Evolutionary conservation across 2,113 vertebrate species (phyloP), one percentile per base, ranked within the genome.

Genomic region (Cephalopholis sonnerati): DNA sequence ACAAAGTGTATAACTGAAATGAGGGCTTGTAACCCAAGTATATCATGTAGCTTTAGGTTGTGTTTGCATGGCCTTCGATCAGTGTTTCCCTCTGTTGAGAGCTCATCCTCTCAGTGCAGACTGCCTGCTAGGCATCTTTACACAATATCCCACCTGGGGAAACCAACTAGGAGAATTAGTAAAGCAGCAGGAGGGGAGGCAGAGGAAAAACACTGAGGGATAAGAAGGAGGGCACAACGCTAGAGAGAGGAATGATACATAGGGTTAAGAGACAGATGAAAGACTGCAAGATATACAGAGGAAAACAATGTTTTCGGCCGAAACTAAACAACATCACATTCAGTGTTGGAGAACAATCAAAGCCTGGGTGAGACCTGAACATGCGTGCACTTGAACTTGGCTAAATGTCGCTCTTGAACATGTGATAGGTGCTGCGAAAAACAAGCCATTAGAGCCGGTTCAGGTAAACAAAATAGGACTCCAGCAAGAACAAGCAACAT

Each of bases 381-480:
- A 88, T 15, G 25, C 51, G 9, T 59, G 65, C 78, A 87, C 78
- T 84, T 91, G 87, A 92, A 92, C 92, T 78, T 86, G 89, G 91
- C 87, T 93, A 91, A 95, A 93, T 91, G 87, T 88, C 64, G 72
- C 81, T 92, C 79, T 83, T 91, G 83, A 93, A 87, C 88, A 74
- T 81, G 81, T 84, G 79, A 88, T 85, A 54, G 81, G 86, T 89
- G 81, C 80, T 66, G 71, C 41, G 46, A 84, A 93, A 94, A 93
- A 94, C 87, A 95, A 91, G 80, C 93, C 90, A 95, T 95, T 94
- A 95, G 91, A 95, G 90, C 89, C 16, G 55, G 83, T 90, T 91
- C 88, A 91, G 90, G 93, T 94, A 94, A 95, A 96, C 94, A 93
- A 94, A 95, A 94, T 90, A 92, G 91, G 86, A 92, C 91, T 94